Base-by-base conservation (phyloP, 2,888 invertebrate genomes). In the Cynaeus angustus region DNA sequence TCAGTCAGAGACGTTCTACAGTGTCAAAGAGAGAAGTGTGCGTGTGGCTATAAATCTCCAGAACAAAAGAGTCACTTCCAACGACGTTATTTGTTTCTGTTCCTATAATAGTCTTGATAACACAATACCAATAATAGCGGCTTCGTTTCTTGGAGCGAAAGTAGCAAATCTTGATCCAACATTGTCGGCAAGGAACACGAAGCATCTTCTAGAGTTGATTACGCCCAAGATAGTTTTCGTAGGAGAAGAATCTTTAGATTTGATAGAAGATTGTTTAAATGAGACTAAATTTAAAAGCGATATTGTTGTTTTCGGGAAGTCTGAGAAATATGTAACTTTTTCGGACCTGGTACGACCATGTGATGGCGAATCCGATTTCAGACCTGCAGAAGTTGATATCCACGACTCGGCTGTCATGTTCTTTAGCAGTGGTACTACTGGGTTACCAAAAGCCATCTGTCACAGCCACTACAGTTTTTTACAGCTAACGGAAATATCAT, bases 81-180 rank as follows among this genome's bases (percentile, higher is more conserved):
- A 85, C 0, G 88, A 88, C 70, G 84, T 87, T 1, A 82, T 88
- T 53, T 76, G 84, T 0, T 68, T 87, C 0, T 87, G 88, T 81
- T 86, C 85, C 3, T 83, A 84, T 0, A 87, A 85, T 70, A 86
- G 86, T 33, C 30, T 87, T 3, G 83, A 88, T 62, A 76, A 85
- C 6, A 79, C 80, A 3, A 81, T 87, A 16, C 87, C 88, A 0
- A 83, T 86, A 52, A 84, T 88, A 48, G 87, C 87, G 0, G 83
- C 85, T 0, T 71, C 86, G 1, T 87, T 83, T 72, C 79, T 87
- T 5, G 88, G 88, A 1, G 81, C 79, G 2, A 78, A 76, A 45
- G 66, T 80, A 0, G 75, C 79, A 3, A 77, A 78, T 5, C 64
- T 83, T 9, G 81, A 84, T 67, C 79, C 79, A 0, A 74, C 72